Conservation (phyloP, 2,888 invertebrate species). For the Girardia tigrina region DNA sequence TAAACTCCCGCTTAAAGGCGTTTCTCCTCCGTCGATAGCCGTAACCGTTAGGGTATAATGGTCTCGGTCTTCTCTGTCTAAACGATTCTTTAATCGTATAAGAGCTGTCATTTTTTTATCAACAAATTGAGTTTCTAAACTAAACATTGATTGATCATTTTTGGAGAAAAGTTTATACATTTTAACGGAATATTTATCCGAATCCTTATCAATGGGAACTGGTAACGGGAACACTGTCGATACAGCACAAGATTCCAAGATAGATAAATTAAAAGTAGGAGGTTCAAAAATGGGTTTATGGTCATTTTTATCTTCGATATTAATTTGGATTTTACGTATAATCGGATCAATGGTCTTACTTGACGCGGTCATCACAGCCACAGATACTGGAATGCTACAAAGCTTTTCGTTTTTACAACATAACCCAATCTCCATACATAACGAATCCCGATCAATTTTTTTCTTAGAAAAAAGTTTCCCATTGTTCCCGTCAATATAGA, state of each 20-base stretch:
- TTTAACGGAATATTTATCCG: conserved; percentile 27
- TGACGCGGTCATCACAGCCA: background rate
- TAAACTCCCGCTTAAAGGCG: background rate
- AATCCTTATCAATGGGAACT: conserved; percentile 26
- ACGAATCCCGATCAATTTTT: background rate
- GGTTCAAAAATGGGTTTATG: conserved; percentile 24
- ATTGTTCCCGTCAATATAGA: background rate
- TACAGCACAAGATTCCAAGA: background rate
- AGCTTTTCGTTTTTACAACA: background rate
- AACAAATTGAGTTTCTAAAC: conserved; percentile 26
- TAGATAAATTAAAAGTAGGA: background rate
- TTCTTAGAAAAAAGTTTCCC: conserved; percentile 15
- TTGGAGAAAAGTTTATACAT: conserved; percentile 13
- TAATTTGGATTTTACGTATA: background rate
- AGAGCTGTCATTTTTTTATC: background rate
- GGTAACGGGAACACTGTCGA: background rate
- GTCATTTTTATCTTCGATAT: conserved; percentile 28
- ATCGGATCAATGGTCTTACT: background rate
- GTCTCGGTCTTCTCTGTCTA: conserved; percentile 27
- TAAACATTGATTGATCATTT: background rate
- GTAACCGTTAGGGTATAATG: conserved; percentile 24
- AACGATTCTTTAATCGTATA: background rate
- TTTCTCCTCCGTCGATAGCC: conserved; percentile 28
- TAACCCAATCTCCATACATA: background rate
- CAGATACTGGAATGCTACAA: background rate